Evolutionary conservation across 2,113 vertebrate genomes (phyloP), one percentile per base, ranked within the genome.

Genomic region (Condylura cristata): DNA sequence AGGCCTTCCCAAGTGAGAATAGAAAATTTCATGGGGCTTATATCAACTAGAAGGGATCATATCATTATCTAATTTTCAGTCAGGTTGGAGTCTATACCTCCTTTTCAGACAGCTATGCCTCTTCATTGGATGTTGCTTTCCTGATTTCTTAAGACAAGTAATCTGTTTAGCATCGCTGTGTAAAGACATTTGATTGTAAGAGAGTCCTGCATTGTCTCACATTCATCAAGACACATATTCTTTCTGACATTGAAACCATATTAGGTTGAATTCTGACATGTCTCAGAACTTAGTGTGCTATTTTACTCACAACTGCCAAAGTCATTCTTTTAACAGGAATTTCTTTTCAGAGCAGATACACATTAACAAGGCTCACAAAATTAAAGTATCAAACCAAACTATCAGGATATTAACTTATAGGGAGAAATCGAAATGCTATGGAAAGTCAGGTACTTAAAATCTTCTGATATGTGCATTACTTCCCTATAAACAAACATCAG

Each of bases 61-160:
- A 68, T 79, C 32, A 70, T 34, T 75, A 75, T 30, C 39, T 70
- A 60, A 61, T 86, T 81, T 92, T 94, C 80, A 94, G 51, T 91
- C 71, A 87, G 5, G 28, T 89, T 82, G 83, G 60, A 92, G 13
- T 83, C 51, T 86, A 6, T 78, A 83, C 78, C 28, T 93, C 22
- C 30, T 4, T 56, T n/a, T 1, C 22, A 61, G 32, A 5, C 58
- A 32, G 46, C 32, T 39, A 44, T 61, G 60, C 16, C 11, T 72
- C 46, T 90, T 63, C 61, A 76, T 37, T 93, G 74, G 32, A 92
- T 81, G 93, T 92, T 84, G 51, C 34, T 92, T 83, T 81, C 41
- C 51, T 92, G 70, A 61, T 10, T 86, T 68, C 46, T 92, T 87
- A 71, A 91, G 48, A 65, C 44, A 84, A 80, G 8, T 89, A 85